Conservation (phyloP, 2,888 invertebrate genomes). For the Eudemis profundana region DNA sequence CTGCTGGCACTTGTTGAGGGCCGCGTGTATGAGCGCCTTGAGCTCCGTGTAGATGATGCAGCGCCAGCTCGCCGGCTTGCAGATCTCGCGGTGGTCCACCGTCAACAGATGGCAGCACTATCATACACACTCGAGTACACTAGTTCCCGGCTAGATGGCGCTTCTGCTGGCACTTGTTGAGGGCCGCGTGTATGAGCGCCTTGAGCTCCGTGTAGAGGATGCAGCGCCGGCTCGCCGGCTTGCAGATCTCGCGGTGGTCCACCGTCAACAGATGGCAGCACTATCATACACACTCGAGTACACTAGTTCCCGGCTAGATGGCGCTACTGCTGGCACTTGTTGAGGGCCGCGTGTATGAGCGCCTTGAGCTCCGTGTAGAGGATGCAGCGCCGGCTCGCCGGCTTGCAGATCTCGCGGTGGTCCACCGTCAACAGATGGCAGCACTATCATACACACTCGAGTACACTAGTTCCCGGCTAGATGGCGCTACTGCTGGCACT, state of each 20-base stretch:
- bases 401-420: constrained; percentile 95
- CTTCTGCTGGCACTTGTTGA: constrained; percentile 50
- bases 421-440: constrained; percentile 92
- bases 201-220: constrained; percentile 88
- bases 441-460: too few species aligned
- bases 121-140: too few species aligned
- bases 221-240: constrained; percentile 89
- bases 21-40: constrained; percentile 84
- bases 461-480: constrained; percentile 6
- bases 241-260: constrained; percentile 95
- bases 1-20: constrained; percentile 53
- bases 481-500: constrained; percentile 45
- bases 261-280: too few species aligned
- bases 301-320: constrained; percentile 13
- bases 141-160: constrained; percentile 18
- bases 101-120: too few species aligned
- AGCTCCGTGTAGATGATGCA: constrained; percentile 89
- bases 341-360: constrained; percentile 79
- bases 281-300: too few species aligned
- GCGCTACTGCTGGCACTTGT: constrained; percentile 46
- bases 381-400: constrained; percentile 88
- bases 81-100: constrained; percentile 93
- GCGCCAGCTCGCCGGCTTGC: constrained; percentile 90
- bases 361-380: constrained; percentile 88
- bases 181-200: constrained; percentile 81